phyloP scores from a whole-genome alignment of 2,797 vertebrate species.

The Hyperoplus immaculatus region DNA sequence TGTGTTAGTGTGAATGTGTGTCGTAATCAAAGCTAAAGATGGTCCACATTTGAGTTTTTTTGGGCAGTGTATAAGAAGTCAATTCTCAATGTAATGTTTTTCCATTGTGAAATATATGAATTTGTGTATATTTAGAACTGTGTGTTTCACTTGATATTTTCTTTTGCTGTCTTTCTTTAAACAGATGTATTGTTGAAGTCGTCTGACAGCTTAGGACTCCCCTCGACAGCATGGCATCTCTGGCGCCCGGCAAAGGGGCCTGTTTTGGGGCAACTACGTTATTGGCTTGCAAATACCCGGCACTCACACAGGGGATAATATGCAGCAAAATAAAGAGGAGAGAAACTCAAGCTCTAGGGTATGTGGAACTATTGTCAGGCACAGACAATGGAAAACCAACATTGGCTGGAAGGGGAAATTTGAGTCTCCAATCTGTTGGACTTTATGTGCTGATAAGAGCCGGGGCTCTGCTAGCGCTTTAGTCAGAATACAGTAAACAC shows the following conservation, averaged over 20 bases:
- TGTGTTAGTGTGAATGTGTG: no score
- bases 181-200: background rate
- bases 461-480: conserved; percentile 80
- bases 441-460: conserved; percentile 92
- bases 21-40: no score
- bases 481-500: conserved; percentile 81
- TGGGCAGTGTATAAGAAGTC: no score
- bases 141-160: background rate
- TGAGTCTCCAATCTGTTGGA: conserved; percentile 92
- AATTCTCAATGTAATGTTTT: no score
- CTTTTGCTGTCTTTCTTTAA: background rate
- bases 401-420: conserved; percentile 93
- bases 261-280: conserved; percentile 80
- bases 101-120: no score
- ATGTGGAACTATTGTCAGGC: conserved; percentile 88
- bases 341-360: conserved; percentile 90
- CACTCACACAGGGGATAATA: conserved; percentile 86
- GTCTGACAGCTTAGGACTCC: conserved; percentile 36
- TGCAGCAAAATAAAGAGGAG: conserved; percentile 87
- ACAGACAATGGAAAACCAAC: conserved; percentile 91
- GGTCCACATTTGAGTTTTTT: no score
- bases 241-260: conserved; percentile 41
- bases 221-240: conserved; percentile 44
- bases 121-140: no score
- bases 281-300: conserved; percentile 83